phyloP scores from a whole-genome alignment of 2,113 vertebrate species.

The Enhydra lutris region DNA sequence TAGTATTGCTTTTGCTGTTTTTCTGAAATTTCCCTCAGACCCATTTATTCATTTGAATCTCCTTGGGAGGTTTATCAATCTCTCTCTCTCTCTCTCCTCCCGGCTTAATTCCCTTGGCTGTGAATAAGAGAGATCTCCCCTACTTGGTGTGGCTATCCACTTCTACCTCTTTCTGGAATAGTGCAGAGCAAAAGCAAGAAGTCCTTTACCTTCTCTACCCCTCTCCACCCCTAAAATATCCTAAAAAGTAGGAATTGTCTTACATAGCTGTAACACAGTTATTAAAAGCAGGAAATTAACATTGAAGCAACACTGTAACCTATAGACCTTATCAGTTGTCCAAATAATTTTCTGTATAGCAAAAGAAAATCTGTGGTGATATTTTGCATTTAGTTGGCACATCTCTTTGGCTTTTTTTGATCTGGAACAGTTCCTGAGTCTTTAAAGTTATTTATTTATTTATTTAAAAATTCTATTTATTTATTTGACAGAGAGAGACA shows the following conservation, averaged over 20 bases:
- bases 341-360: not conserved
- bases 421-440: not conserved
- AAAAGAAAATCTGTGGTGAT: not conserved
- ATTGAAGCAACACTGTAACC: not conserved
- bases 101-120: not conserved
- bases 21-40: not conserved
- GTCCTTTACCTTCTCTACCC: not conserved
- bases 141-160: not conserved
- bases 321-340: not conserved
- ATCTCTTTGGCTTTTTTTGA: conserved; percentile 1
- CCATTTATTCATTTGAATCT: not conserved
- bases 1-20: not conserved
- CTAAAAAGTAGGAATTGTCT: not conserved
- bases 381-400: not conserved
- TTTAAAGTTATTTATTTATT: conserved; percentile 29
- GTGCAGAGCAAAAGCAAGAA: not conserved
- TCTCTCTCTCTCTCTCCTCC: not conserved
- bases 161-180: not conserved
- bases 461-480: too few species aligned
- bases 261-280: not conserved
- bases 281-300: not conserved
- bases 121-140: not conserved
- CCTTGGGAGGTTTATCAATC: not conserved
- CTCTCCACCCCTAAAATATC: not conserved
- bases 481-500: too few species aligned